Conservation (phyloP, 2,113 vertebrate genomes). For the Hippolais icterina region DNA sequence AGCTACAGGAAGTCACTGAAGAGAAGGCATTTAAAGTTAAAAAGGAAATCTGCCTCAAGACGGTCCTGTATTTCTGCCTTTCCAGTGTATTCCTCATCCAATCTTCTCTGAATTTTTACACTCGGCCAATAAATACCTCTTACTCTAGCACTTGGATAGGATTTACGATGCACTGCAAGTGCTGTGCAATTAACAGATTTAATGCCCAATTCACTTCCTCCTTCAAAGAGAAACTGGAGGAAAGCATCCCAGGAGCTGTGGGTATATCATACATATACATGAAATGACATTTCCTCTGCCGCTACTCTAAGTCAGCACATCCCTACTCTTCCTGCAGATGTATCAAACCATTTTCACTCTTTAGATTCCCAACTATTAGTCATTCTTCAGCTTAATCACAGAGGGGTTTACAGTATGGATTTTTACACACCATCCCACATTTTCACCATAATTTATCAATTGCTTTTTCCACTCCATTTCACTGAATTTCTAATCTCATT, state of each 20-base stretch:
- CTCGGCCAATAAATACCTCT: conserved; percentile 28
- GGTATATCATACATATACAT: conserved; percentile 7
- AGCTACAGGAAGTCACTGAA: neutral
- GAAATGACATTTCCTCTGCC: neutral
- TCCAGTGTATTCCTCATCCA: neutral
- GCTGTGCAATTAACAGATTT: conserved; percentile 48
- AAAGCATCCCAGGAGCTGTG: neutral
- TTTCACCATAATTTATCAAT: conserved; percentile 64
- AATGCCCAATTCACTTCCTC: conserved; percentile 18
- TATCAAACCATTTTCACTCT: neutral
- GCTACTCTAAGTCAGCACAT: neutral
- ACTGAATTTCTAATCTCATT: conserved; percentile 68
- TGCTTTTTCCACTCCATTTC: conserved; percentile 68
- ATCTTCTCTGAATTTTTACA: neutral
- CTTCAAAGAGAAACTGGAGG: neutral
- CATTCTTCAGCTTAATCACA: conserved; percentile 31
- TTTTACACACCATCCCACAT: conserved; percentile 60
- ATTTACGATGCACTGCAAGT: conserved; percentile 9
- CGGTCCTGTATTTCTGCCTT: neutral
- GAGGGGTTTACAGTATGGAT: conserved; percentile 8
- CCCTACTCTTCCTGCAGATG: neutral
- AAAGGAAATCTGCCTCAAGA: neutral
- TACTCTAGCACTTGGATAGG: neutral
- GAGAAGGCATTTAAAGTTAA: neutral
- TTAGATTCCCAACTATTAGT: conserved; percentile 20